Evolutionary conservation across 2,888 invertebrate genomes (phyloP).

Genomic region (Asteroscopus sphinx): DNA sequence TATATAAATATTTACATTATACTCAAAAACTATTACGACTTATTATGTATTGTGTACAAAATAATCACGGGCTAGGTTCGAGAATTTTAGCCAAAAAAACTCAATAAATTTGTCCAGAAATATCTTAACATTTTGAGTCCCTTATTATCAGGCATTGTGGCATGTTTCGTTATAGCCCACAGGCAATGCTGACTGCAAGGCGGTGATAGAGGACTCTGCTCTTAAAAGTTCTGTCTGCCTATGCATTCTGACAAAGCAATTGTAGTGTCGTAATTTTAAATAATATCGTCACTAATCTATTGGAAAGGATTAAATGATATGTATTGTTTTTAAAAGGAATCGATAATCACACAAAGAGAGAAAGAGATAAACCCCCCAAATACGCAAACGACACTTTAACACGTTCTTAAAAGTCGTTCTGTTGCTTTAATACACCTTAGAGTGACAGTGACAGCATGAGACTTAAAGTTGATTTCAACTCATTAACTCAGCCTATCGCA

Average conservation of each 20-base stretch:
- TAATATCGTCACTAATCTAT: neutral
- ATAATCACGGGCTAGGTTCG: constrained; percentile 19
- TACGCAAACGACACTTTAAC: too few species aligned
- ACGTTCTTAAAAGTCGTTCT: too few species aligned
- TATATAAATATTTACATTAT: constrained; percentile 45
- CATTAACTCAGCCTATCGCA: too few species aligned
- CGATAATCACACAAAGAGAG: too few species aligned
- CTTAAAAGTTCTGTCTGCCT: constrained; percentile 32
- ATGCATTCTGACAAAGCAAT: constrained; percentile 7
- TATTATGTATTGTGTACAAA: constrained; percentile 50
- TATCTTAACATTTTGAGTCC: constrained; percentile 41
- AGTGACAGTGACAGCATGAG: too few species aligned
- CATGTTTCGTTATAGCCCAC: constrained; percentile 9
- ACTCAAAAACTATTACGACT: constrained; percentile 54
- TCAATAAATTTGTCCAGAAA: constrained; percentile 58
- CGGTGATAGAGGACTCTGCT: constrained; percentile 23
- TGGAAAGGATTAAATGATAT: neutral
- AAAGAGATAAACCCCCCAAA: too few species aligned
- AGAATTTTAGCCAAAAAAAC: constrained; percentile 24
- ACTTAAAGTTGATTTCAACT: too few species aligned
- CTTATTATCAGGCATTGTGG: constrained; percentile 8
- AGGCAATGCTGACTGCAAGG: constrained; percentile 3
- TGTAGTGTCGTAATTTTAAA: neutral
- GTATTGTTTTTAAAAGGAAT: constrained; percentile 4
- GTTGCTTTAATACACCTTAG: too few species aligned